Conservation (phyloP, 1,140 invertebrate genomes). For the Drosophila nigrodunni region DNA sequence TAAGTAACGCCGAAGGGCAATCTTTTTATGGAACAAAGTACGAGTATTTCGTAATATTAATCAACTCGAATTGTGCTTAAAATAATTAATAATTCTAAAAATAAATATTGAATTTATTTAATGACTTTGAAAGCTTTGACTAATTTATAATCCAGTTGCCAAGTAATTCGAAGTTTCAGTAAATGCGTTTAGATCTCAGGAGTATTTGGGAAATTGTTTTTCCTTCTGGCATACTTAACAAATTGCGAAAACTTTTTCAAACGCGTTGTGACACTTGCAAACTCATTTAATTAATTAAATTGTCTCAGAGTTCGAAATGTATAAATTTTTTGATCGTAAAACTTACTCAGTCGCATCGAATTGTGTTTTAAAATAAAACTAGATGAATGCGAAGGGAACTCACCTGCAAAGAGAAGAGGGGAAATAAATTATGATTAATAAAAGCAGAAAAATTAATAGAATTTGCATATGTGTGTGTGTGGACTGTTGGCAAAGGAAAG, state of each 20-base stretch:
- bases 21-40: not conserved
- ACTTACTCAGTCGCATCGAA: slow-evolving; percentile 35
- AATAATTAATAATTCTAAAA: not conserved
- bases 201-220: not conserved
- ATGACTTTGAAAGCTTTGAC: not conserved
- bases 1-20: slow-evolving; percentile 8
- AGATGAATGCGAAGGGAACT: slow-evolving; percentile 29
- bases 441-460: slow-evolving; percentile 41
- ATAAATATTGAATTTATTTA: not conserved
- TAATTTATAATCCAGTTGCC: not conserved
- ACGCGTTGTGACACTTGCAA: slow-evolving; percentile 6
- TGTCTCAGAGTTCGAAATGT: slow-evolving; percentile 2
- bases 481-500: not conserved
- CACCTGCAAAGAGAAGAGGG: slow-evolving; percentile 63
- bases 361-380: not conserved
- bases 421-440: slow-evolving; percentile 48
- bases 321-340: slow-evolving; percentile 12
- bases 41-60: not conserved
- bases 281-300: slow-evolving; percentile 30
- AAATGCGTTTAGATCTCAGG: slow-evolving; percentile 16
- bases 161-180: not conserved
- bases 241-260: slow-evolving; percentile 24
- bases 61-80: slow-evolving; percentile 3
- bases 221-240: slow-evolving; percentile 7
- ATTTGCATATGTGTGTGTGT: not conserved